Evolutionary conservation across 2,797 vertebrate species (phyloP).

Genomic region (Taenioides sp.): DNA sequence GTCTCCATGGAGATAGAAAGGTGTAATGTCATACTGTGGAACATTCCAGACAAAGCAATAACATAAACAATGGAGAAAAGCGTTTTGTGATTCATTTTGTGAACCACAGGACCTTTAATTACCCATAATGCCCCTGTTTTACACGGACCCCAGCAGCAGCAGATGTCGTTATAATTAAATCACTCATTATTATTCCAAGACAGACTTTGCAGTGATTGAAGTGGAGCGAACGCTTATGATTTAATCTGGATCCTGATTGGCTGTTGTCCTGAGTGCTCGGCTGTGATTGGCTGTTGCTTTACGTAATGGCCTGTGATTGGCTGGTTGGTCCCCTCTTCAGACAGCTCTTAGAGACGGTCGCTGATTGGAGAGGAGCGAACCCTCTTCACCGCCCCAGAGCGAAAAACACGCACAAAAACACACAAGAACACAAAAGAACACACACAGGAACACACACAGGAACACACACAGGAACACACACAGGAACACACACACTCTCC

Average conservation of each 20-base stretch:
- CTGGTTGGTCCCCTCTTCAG: neutral
- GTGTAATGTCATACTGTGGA: no score
- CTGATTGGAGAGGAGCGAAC: slow-evolving; percentile 1
- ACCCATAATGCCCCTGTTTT: no score
- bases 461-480: no score
- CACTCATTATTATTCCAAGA: neutral
- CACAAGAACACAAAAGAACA: neutral
- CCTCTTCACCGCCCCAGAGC: neutral
- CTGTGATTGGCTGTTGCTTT: neutral
- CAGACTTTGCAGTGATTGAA: neutral
- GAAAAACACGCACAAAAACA: neutral
- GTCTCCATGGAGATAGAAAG: no score
- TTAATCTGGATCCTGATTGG: neutral
- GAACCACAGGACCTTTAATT: no score
- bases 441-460: no score
- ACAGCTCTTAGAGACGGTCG: neutral
- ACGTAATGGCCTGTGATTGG: neutral
- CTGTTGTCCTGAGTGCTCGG: neutral
- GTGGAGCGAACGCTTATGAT: neutral
- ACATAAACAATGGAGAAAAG: no score
- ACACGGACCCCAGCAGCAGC: neutral
- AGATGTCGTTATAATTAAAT: neutral
- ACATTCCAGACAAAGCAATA: no score
- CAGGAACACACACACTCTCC: no score
- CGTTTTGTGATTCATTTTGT: no score